Evolutionary conservation across 2,113 vertebrate genomes (phyloP).

Genomic region (Barbus barbus): DNA sequence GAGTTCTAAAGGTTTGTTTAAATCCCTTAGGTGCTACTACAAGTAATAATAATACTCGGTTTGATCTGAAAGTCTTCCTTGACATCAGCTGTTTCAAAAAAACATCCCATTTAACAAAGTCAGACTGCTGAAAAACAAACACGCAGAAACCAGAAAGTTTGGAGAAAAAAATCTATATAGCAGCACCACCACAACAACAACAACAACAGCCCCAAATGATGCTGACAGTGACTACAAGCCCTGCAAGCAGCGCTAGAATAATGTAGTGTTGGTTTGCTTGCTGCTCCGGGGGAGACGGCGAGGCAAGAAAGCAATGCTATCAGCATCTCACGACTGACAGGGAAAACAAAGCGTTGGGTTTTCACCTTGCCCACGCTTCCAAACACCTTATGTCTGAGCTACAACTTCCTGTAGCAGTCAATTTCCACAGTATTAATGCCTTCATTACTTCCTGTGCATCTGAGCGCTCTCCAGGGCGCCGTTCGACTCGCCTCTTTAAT

Average conservation of each 20-base stretch:
- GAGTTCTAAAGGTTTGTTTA: too few species aligned
- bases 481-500: neutral
- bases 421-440: constrained; percentile 6
- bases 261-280: constrained; percentile 37
- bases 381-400: neutral
- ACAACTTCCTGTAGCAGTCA: constrained; percentile 6
- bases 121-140: constrained; percentile 14
- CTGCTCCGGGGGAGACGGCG: neutral
- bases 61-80: neutral
- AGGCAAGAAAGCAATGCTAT: constrained; percentile 5
- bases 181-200: neutral
- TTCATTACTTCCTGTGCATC: constrained; percentile 4
- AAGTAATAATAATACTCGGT: neutral
- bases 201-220: constrained; percentile 12
- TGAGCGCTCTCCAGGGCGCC: neutral
- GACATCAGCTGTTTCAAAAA: neutral
- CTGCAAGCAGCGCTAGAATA: constrained; percentile 26
- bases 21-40: too few species aligned
- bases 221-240: constrained; percentile 26
- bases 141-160: neutral
- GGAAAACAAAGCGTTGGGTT: constrained; percentile 27
- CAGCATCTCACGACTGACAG: constrained; percentile 29
- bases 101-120: neutral
- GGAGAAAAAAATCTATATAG: neutral
- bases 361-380: constrained; percentile 16